These are phyloP conservation scores for Chaetogeoica ovagalla DNA, from an alignment of 2,888 invertebrate species.

Conservation along the genomic window DNA sequence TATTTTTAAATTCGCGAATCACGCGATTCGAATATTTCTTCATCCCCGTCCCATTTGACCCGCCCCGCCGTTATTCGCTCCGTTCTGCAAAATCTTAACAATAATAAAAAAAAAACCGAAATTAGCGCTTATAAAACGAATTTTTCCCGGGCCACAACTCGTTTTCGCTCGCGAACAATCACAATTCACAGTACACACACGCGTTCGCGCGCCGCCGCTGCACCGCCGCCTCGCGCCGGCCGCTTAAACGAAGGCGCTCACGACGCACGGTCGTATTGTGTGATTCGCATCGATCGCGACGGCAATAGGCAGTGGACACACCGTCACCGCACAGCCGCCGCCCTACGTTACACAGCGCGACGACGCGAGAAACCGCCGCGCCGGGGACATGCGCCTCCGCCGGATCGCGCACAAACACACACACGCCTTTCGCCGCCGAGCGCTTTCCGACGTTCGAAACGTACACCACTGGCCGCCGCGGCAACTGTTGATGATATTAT, in stretches of 20 bases:
- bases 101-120: too few species aligned
- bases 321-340: background rate
- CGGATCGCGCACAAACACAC: background rate
- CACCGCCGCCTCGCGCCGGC: too few species aligned
- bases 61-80: too few species aligned
- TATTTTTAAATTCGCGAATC: too few species aligned
- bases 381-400: conserved; percentile 18
- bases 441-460: background rate
- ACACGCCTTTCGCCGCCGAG: conserved; percentile 21
- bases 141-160: too few species aligned
- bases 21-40: too few species aligned
- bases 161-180: too few species aligned
- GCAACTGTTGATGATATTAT: conserved; percentile 52
- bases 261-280: background rate
- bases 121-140: too few species aligned
- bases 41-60: too few species aligned
- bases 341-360: background rate
- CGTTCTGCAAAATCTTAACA: too few species aligned
- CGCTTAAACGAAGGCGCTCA: background rate
- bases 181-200: too few species aligned
- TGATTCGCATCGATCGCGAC: conserved; percentile 18
- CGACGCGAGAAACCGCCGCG: background rate
- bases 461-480: background rate
- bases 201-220: too few species aligned
- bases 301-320: conserved; percentile 6